Base-by-base conservation (phyloP, 1,140 invertebrate species). In the Triops longicaudatus region DNA sequence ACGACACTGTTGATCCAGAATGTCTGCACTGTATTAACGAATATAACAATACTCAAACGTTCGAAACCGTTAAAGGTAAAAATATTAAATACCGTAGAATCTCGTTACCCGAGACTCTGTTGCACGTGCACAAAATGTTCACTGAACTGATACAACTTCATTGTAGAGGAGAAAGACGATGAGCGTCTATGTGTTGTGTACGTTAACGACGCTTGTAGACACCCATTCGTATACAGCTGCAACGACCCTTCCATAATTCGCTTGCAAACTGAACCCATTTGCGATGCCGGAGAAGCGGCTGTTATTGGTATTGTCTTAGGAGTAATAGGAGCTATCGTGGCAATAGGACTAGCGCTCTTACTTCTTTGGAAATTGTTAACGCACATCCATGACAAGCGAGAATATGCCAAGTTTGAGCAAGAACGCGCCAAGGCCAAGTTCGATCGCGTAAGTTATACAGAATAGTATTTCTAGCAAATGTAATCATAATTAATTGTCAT, bases 321-420 rank as follows among this genome's bases (percentile, higher is more conserved):
- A 11, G 72, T 77, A 5, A 73, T 77, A 22, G 76, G 76, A n/a
- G 72, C 76, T 1, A 42, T 77, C 27, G 72, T 73, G 11, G 41
- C 41, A 10, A 10, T 77, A n/a, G 76, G 76, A 42, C 42, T 77
- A 11, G 72, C 72, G 1, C 72, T 77, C 7, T 27, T 77, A 12
- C 73, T 77, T 26, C 26, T 77, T 5, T 77, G 76, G 76, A 37
- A 73, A 4, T 44, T 77, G 17, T 41, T 77, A 17, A 22, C 50
- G n/a, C 73, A 73, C 37, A 37, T 77, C 10, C 73, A 77, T 73
- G 76, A 77, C 26, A 71, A 72, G n/a, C 73, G 44, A 44, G 76
- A 77, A 77, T 77, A 73, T 42, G 76, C 76, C 72, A 37, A 42
- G 4, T 77, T 77, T 22, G 50, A 63, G 14, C 17, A 63, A 4